Evolutionary conservation across 2,888 invertebrate species (phyloP).

Genomic region (Furcula furcula): DNA sequence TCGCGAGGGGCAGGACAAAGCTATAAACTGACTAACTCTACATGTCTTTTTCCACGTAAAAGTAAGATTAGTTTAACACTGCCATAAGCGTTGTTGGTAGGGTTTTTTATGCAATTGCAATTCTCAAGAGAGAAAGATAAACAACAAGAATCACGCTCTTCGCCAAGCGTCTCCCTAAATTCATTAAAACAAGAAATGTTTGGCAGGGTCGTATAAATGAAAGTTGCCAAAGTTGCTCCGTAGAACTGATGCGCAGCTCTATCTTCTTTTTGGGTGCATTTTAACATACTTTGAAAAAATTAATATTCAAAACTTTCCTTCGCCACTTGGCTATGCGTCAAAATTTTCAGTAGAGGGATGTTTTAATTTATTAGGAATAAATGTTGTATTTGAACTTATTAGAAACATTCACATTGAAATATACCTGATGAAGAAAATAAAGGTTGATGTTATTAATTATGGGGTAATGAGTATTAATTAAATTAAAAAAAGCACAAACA

Average conservation of each 20-base stretch:
- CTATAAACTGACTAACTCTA: too few species aligned
- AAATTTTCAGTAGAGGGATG: slow-evolving; percentile 7
- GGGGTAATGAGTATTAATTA: too few species aligned
- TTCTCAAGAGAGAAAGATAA: slow-evolving; percentile 11
- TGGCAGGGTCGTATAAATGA: slow-evolving; percentile 34
- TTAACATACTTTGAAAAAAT: slow-evolving; percentile 25
- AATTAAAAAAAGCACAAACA: too few species aligned
- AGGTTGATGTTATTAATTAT: too few species aligned
- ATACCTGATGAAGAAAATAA: too few species aligned
- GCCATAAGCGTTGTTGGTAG: too few species aligned
- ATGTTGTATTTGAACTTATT: too few species aligned
- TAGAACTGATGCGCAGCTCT: slow-evolving; percentile 40
- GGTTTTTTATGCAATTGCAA: too few species aligned
- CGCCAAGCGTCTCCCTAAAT: slow-evolving; percentile 39
- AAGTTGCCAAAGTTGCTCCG: slow-evolving; percentile 37
- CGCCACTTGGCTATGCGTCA: slow-evolving; percentile 5
- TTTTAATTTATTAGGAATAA: slow-evolving; percentile 6
- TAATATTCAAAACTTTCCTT: slow-evolving; percentile 25
- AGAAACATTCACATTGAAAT: too few species aligned
- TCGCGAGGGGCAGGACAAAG: too few species aligned
- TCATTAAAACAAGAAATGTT: slow-evolving; percentile 47
- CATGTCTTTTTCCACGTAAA: too few species aligned
- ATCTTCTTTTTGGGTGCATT: slow-evolving; percentile 26
- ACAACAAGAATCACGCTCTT: slow-evolving; percentile 19
- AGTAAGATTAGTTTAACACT: too few species aligned